Evolutionary conservation across 2,888 invertebrate genomes (phyloP).

Genomic region (Yponomeuta sedellus): DNA sequence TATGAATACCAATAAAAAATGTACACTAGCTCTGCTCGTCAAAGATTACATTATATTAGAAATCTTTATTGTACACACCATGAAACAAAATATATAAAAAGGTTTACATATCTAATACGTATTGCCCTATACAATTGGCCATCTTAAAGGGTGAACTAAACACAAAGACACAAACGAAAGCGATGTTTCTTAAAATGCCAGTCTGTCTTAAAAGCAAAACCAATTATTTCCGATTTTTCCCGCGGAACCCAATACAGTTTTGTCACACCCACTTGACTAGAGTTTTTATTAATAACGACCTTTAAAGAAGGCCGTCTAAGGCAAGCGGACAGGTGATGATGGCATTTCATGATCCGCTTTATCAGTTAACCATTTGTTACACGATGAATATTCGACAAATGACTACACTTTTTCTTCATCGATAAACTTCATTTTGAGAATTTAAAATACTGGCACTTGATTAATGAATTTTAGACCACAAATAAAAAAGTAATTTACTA

Average conservation of each 20-base stretch:
- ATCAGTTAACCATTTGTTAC: slow-evolving; percentile 61
- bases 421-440: slow-evolving; percentile 1
- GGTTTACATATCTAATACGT: no score
- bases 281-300: slow-evolving; percentile 68
- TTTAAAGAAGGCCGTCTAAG: slow-evolving; percentile 46
- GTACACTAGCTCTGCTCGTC: no score
- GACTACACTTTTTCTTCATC: slow-evolving; percentile 26
- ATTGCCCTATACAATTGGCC: no score
- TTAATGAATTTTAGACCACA: not conserved
- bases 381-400: slow-evolving; percentile 41
- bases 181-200: not conserved
- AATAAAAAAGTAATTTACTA: not conserved
- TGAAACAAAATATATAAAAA: no score
- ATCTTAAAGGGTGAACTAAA: no score
- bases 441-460: not conserved
- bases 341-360: slow-evolving; percentile 61
- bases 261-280: slow-evolving; percentile 35
- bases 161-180: no score
- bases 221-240: not conserved
- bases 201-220: no score
- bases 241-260: not conserved
- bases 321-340: slow-evolving; percentile 63
- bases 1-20: no score
- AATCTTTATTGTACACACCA: no score
- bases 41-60: no score